Evolutionary conservation across 2,888 invertebrate species (phyloP).

Genomic region (Vanessa cardui): DNA sequence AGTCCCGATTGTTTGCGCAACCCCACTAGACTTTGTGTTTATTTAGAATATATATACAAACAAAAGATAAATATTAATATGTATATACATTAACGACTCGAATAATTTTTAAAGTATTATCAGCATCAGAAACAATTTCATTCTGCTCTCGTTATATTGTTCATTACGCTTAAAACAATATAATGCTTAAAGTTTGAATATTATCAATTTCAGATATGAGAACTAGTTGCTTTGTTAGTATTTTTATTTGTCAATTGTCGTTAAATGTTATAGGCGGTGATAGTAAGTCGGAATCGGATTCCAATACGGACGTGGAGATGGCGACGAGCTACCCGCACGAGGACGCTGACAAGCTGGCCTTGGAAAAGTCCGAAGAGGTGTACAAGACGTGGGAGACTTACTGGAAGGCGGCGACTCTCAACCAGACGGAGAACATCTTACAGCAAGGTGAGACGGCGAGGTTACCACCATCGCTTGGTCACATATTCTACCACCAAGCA

Average conservation of each 20-base stretch:
- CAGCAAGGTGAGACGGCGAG: constrained; percentile 52
- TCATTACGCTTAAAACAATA: too few species aligned
- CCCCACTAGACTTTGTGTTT: background rate
- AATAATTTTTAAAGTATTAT: too few species aligned
- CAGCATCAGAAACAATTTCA: too few species aligned
- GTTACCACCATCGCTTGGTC: background rate
- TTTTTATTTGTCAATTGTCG: background rate
- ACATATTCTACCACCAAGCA: too few species aligned
- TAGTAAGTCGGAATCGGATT: constrained; percentile 61
- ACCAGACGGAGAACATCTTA: constrained; percentile 55
- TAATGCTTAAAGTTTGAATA: background rate
- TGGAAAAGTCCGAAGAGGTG: constrained; percentile 67
- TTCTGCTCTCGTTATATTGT: too few species aligned
- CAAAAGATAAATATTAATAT: background rate
- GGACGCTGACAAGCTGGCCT: constrained; percentile 57
- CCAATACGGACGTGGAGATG: constrained; percentile 64
- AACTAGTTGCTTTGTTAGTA: background rate
- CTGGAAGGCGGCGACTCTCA: constrained; percentile 55
- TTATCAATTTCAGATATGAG: background rate
- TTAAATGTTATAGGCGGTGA: constrained; percentile 48
- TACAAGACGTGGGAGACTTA: constrained; percentile 68
- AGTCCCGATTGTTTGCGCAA: background rate
- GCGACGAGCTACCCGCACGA: constrained; percentile 44
- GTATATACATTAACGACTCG: background rate
- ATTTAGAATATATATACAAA: background rate